These are phyloP conservation scores for Cyprinodon tularosa DNA, from an alignment of 2,113 vertebrate species.

Conservation along the genomic window DNA sequence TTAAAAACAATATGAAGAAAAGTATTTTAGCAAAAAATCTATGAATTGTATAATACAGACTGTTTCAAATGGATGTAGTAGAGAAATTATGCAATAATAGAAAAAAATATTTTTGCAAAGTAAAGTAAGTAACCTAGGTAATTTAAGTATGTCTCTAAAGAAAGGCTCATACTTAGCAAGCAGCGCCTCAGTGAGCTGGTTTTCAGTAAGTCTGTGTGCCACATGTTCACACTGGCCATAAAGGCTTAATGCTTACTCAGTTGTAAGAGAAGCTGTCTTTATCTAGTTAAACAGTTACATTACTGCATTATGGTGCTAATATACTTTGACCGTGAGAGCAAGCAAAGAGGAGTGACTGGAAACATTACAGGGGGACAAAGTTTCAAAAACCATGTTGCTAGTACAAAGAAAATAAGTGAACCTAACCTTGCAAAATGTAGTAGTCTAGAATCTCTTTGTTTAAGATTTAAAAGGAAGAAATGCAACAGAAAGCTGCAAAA, in stretches of 20 bases:
- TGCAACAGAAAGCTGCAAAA: conserved; percentile 45
- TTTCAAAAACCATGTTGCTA: conserved; percentile 44
- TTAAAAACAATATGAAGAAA: too few species aligned
- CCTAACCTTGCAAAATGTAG: conserved; percentile 52
- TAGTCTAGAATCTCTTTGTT: conserved; percentile 53
- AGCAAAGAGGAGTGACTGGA: conserved; percentile 51
- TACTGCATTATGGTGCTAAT: conserved; percentile 23
- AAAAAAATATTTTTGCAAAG: conserved; percentile 19
- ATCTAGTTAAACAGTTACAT: conserved; percentile 41
- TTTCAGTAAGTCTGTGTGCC: conserved; percentile 58
- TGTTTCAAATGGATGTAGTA: background rate
- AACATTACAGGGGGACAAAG: conserved; percentile 44
- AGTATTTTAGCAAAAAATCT: too few species aligned
- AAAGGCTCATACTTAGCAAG: conserved; percentile 35
- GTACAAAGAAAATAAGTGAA: conserved; percentile 46
- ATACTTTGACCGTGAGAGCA: conserved; percentile 41
- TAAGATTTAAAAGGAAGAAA: conserved; percentile 43
- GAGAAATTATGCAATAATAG: background rate
- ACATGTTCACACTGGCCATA: conserved; percentile 60
- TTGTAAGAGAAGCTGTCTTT: conserved; percentile 32
- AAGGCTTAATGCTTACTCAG: conserved; percentile 33
- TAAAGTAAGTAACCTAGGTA: conserved; percentile 40
- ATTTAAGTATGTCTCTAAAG: conserved; percentile 58
- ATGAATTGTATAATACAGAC: background rate
- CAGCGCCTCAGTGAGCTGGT: conserved; percentile 42